phyloP scores from a whole-genome alignment of 2,797 vertebrate species.

The Tenualosa thibaudeaui region DNA sequence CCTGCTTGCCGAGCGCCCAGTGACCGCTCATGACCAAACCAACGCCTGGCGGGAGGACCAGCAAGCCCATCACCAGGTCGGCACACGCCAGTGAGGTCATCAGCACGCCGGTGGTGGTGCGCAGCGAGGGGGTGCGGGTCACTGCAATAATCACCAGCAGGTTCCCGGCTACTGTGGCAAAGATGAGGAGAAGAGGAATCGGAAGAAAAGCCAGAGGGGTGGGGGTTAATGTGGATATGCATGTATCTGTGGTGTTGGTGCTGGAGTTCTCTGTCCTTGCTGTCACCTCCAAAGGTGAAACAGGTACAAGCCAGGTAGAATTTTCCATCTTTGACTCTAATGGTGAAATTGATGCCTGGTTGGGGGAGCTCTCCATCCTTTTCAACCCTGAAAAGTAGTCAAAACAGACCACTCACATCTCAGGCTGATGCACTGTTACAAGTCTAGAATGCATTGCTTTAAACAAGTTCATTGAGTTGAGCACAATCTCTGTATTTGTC shows the following conservation, averaged over 20 bases:
- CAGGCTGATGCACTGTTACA: too few species aligned
- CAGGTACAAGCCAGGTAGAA: too few species aligned
- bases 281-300: too few species aligned
- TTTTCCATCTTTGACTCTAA: too few species aligned
- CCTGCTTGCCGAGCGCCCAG: conserved; percentile 69
- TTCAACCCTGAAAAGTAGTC: too few species aligned
- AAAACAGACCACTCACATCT: too few species aligned
- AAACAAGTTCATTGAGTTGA: too few species aligned
- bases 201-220: conserved; percentile 31
- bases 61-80: conserved; percentile 78
- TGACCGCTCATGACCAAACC: conserved; percentile 68
- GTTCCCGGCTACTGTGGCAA: conserved; percentile 76
- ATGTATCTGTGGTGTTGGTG: not conserved
- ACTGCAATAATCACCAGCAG: conserved; percentile 77
- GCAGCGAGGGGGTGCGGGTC: conserved; percentile 73
- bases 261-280: not conserved
- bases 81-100: conserved; percentile 80
- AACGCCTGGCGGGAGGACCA: conserved; percentile 77
- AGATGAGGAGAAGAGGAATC: conserved; percentile 67
- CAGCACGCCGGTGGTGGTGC: conserved; percentile 81
- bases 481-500: too few species aligned
- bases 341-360: not conserved
- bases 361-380: not conserved
- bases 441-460: too few species aligned
- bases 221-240: not conserved